Evolutionary conservation across 2,888 invertebrate genomes (phyloP), one percentile per base, ranked within the genome.

Genomic region (Amblyjoppa fuscipennis): DNA sequence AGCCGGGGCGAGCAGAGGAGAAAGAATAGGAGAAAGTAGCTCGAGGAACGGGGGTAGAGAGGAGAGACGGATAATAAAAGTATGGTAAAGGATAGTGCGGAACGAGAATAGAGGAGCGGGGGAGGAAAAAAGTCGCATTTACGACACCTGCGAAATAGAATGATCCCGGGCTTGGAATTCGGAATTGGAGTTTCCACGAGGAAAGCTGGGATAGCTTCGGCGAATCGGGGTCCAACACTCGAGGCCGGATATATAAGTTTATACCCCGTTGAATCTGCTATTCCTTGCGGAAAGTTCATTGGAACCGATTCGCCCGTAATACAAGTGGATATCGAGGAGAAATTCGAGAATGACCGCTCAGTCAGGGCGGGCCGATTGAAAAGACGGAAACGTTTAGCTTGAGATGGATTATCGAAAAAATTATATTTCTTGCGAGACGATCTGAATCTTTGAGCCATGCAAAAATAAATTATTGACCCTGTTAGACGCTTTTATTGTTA

Each of bases 91-190:
- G 64, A 70, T n/a, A 53, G 51, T 20, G 31, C 28, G 64, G 61
- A 34, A 34, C 31, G 61, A 64, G 61, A 64, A 6, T 34, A 3
- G 31, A 31, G 61, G 34, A 64, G 6, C n/a, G 34, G 25, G 45
- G 69, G 66, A 56, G 53, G 53, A 64, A 20, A n/a, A 79, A 28
- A 38, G 73, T 73, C 80, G 69, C 82, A 85, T 85, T 83, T 83
- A 85, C 85, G 83, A 83, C 80, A 85, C 83, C 85, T 83, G 83
- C 77, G 83, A 85, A 85, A 85, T 85, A 83, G 80, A 74, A 85
- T 80, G 76, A 77, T 20, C 74, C 69, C 61, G 53, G 68, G 53
- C 20, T 80, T 56, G 80, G 80, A 85, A 85, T 85, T 83, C 73
- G 85, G 38, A 83, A 85, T 85, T 85, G 77, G 64, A 77, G 83